Evolutionary conservation across 2,113 vertebrate species (phyloP).

Genomic region (Dipodomys ordii): DNA sequence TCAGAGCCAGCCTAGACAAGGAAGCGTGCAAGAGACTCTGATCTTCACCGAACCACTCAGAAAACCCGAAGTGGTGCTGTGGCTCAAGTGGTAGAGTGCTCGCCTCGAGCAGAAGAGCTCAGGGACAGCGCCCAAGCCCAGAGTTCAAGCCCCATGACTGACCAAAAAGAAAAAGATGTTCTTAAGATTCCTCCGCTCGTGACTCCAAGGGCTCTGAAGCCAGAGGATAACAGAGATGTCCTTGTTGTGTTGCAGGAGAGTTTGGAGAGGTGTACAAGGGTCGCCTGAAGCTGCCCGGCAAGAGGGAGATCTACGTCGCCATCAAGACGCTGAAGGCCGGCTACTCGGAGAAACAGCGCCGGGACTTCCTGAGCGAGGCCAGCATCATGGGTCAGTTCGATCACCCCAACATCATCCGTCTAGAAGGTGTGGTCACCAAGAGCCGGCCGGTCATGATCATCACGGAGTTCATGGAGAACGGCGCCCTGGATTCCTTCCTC

Average conservation of each 20-base stretch:
- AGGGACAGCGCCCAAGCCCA: no score
- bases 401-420: constrained; percentile 98
- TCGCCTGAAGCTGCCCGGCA: constrained; percentile 96
- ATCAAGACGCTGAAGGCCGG: constrained; percentile 98
- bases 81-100: no score
- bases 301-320: constrained; percentile 97
- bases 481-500: constrained; percentile 97
- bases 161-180: neutral
- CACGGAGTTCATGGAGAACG: constrained; percentile 99
- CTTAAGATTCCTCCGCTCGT: neutral
- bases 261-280: constrained; percentile 99
- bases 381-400: constrained; percentile 99
- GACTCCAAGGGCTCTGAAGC: neutral
- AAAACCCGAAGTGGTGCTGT: no score
- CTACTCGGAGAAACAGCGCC: constrained; percentile 97
- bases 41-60: no score
- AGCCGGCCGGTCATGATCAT: constrained; percentile 99
- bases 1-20: no score
- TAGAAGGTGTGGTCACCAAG: constrained; percentile 98
- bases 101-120: no score
- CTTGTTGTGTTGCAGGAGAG: constrained; percentile 90
- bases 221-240: neutral
- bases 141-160: no score
- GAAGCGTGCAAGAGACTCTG: no score
- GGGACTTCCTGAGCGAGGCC: constrained; percentile 98